Evolutionary conservation across 2,888 invertebrate genomes (phyloP), one percentile per base, ranked within the genome.

Genomic region (Leuctra nigra): DNA sequence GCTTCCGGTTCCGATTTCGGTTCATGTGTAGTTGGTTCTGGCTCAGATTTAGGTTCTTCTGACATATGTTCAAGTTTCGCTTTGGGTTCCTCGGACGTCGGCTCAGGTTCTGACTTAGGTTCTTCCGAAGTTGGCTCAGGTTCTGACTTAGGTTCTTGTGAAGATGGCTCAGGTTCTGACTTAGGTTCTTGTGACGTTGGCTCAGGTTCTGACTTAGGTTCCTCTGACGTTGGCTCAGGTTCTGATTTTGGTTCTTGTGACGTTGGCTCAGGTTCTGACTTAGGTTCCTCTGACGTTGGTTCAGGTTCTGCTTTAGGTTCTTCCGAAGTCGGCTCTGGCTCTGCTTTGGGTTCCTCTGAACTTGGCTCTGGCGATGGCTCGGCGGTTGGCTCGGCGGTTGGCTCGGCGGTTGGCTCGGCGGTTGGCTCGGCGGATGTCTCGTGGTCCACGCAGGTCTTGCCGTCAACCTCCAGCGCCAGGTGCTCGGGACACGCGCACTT

Each of bases 401-500:
- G 67, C 59, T 38, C 13, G 4, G 46, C 24, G 22, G 68, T 67
- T 0, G 73, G 64, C 59, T 38, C 13, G 4, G 46, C 24, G 22
- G 68, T 67, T 0, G 73, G 64, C 61, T 66, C 66, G 0, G 71
- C 13, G 35, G 59, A 53, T 2, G 64, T 55, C 64, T 64, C n/a
- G 60, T 57, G 54, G 4, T 47, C 47, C 13, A 25, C 9, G 48
- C 29, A 29, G 7, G 16, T 33, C 33, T 29, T 22, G 22, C 33
- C 33, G 18, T 16, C 13, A 6, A 35, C 64, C 67, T 72, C 72
- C 68, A 86, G 67, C 53, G 73, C 64, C 74, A 80, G 66, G 25
- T 78, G 79, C 36, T 72, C 69, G 9, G 81, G 80, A 68, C 88
- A 89, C 2, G 71, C 74, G 67, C 89, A 90, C 25, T 70, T 71